Evolutionary conservation across 2,113 vertebrate genomes (phyloP), one percentile per base, ranked within the genome.

Genomic region (Apodemus speciosus): DNA sequence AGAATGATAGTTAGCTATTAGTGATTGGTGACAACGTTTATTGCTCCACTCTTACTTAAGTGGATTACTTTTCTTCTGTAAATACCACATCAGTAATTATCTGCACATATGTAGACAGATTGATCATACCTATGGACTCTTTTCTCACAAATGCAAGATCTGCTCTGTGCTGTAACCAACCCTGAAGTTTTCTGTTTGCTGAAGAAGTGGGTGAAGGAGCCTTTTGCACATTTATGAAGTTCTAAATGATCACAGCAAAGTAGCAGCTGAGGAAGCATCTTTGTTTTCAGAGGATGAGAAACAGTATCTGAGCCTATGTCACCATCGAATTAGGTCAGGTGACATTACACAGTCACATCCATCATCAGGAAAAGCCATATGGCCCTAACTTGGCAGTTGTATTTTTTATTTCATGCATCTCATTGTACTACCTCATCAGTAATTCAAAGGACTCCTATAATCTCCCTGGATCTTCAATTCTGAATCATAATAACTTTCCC

Each of bases 401-500:
- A 69, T 60, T 92, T 96, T 90, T 81, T 89, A 84, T 85, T 96
- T 88, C n/a, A 32, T 90, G 32, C 77, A 56, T 90, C 30, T 95
- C 83, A 51, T 27, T 20, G 64, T 38, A 84, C 73, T 91, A 71
- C 94, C 96, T 97, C 94, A 75, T 89, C 20, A 66, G 46, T 77
- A 46, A 64, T 96, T 92, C 66, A 81, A 81, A 16, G 88, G 76
- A 95, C 95, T 76, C 46, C 46, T 83, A 18, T 69, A 30, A 97
- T 95, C 95, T 94, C 87, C 95, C 72, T 91, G 85, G 62, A 58
- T 80, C 58, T 97, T 96, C 90, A 95, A 81, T 97, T 95, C 76
- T 89, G 51, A 97, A 53, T 95, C 68, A 40, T 66, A 96, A 92
- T 93, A 93, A 43, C 75, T 85, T 93, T 75, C 92, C 86, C 85